These are phyloP conservation scores for Phalanger gymnotis DNA, from an alignment of 2,797 vertebrate species.

Conservation along the genomic window DNA sequence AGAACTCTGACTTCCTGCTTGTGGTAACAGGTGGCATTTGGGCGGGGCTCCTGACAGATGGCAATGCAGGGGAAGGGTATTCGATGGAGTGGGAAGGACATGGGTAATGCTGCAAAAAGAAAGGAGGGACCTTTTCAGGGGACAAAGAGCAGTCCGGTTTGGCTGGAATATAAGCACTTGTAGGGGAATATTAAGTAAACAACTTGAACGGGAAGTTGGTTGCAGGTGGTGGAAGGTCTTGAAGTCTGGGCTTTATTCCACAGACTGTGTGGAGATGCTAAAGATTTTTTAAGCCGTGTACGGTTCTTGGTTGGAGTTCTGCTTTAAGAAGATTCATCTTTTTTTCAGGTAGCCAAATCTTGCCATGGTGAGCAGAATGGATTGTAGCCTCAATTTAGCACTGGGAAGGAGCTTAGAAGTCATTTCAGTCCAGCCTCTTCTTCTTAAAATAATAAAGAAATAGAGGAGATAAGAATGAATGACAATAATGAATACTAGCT, in stretches of 20 bases:
- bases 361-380: background rate
- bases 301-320: background rate
- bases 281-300: background rate
- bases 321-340: background rate
- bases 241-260: background rate
- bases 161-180: background rate
- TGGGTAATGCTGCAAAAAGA: background rate
- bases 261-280: background rate
- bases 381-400: background rate
- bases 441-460: background rate
- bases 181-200: background rate
- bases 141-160: background rate
- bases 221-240: background rate
- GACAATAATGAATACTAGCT: background rate
- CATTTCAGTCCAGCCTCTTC: background rate
- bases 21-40: constrained; percentile 1
- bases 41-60: background rate
- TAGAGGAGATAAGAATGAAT: background rate
- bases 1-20: background rate
- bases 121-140: background rate
- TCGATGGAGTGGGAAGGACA: background rate
- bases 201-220: background rate
- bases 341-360: background rate
- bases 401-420: background rate
- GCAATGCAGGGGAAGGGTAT: background rate